A percentile compares a stretch with the other conserved stretches of the same genome.
phyloP scores from a whole-genome alignment of 2,888 invertebrate genomes.

The Allophyes oxyacanthae region DNA sequence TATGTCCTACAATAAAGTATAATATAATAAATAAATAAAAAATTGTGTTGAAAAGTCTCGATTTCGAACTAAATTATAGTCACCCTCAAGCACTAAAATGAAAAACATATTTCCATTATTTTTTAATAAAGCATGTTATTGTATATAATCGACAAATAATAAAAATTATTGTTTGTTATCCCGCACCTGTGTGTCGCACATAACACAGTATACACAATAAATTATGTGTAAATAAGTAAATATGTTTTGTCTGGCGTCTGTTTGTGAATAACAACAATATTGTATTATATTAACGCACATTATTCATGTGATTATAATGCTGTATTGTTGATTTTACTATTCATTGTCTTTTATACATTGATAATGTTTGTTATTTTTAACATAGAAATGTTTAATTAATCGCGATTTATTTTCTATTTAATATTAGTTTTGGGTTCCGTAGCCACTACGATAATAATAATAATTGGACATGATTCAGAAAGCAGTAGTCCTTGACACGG shows the following conservation, averaged over 20 bases:
- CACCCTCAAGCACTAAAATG: background rate
- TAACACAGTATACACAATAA: conserved; percentile 6
- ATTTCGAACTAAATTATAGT: too few relatives aligned
- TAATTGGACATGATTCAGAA: too few relatives aligned
- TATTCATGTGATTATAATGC: conserved; percentile 30
- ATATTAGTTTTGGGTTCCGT: too few relatives aligned
- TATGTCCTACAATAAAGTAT: too few relatives aligned
- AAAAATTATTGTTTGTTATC: conserved; percentile 13
- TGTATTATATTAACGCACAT: conserved; percentile 16
- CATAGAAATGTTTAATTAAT: too few relatives aligned
- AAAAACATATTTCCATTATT: conserved; percentile 1
- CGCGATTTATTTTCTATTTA: too few relatives aligned
- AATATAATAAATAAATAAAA: too few relatives aligned
- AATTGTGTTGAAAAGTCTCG: too few relatives aligned
- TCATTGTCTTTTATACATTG: conserved; percentile 1
- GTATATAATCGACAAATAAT: conserved; percentile 1
- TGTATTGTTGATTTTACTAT: conserved; percentile 26
- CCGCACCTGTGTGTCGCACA: conserved; percentile 31
- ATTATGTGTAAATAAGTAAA: conserved; percentile 33
- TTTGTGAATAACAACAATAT: conserved; percentile 35
- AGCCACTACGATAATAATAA: too few relatives aligned
- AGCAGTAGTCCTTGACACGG: too few relatives aligned
- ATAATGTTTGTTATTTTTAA: too few relatives aligned
- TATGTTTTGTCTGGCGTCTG: conserved; percentile 19
- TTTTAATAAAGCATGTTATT: background rate